Base-by-base conservation (phyloP, 2,888 invertebrate species). In the Cerastis leucographa region DNA sequence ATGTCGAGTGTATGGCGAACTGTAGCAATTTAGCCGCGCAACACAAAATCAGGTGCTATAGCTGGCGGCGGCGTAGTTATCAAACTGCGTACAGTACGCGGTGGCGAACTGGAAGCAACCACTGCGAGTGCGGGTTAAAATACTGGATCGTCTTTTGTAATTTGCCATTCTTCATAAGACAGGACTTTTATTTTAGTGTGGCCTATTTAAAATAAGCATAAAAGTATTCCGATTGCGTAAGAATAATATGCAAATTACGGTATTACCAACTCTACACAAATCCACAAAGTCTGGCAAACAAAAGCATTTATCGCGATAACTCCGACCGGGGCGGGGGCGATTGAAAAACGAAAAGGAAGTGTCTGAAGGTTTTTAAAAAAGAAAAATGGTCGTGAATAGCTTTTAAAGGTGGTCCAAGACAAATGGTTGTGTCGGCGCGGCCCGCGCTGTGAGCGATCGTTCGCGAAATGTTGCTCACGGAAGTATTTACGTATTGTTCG, bases 361-460 rank as follows among this genome's bases (percentile, higher is more conserved):
- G 95, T 96, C 96, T 95, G 92, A 95, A 95, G 96, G 96, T 96
- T 96, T 96, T 96, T 94, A 96, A 96, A 95, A 93, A 95, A 96
- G 96, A 96, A 92, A 94, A 96, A 96, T 96, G 96, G 94, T 93
- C 90, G 92, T 92, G 96, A 95, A 96, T 95, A 95, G 96, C 96
- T 95, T 95, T 95, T 95, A 95, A 96, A 96, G 96, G 96, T 96
- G 95, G 92, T 91, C 83, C 90, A 92, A 96, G 96, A 96, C 96
- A 95, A 96, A 96, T 96, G 96, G 93, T 93, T 78, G 89, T 88
- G 94, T 89, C 87, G 90, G 83, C 89, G 89, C 82, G 82, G 77
- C 74, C 65, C 83, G 78, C 87, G 83, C 89, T 65, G 86, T 92
- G 94, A 93, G 92, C 91, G 94, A 94, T 94, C 88, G 92, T 89